Base-by-base conservation (phyloP, 2,888 invertebrate species). In the Gastracanthus pulcherrimus region DNA sequence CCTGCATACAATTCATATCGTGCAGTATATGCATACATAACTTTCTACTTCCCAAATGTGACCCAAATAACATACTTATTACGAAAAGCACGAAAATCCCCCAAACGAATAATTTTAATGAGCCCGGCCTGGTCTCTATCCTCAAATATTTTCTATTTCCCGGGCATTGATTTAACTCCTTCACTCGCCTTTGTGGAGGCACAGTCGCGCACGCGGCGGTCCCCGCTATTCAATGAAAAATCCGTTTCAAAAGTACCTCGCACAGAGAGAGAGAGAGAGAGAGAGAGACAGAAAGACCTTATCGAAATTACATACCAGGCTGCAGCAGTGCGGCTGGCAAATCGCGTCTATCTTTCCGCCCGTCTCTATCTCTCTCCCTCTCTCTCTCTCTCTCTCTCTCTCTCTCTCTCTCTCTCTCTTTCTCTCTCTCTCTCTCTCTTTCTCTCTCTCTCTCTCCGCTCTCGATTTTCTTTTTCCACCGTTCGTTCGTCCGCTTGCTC, bases 231-330 rank as follows among this genome's bases (percentile, higher is more conserved):
- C 48, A 13, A 48, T 45, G 48, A 72, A 72, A 72, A 81, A 81
- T 80, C 51, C 36, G 64, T 31, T 75, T 51, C 19, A 72, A 75
- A 75, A 60, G 58, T 75, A 31, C 36, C 51, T n/a, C 9, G n/a
- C 23, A 26, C 26, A n/a, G 23, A 9, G 51, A 55, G 38, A 13
- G n/a, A n/a, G n/a, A n/a, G n/a, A n/a, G n/a, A n/a, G n/a, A n/a
- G n/a, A n/a, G n/a, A n/a, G n/a, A n/a, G n/a, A n/a, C n/a, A n/a
- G n/a, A n/a, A n/a, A 72, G 60, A 69, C 72, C 66, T 81, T 77
- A 74, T 74, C 74, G 76, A 74, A 77, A 77, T 77, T 81, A 81
- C 74, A 72, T 69, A 74, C 48, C 64, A 23, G 36, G 48, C 51
- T 23, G 45, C 45, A 45, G 60, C 58, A 41, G 58, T 41, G 60